Evolutionary conservation across 2,113 vertebrate species (phyloP).

Genomic region (Vulpes ferrilata): DNA sequence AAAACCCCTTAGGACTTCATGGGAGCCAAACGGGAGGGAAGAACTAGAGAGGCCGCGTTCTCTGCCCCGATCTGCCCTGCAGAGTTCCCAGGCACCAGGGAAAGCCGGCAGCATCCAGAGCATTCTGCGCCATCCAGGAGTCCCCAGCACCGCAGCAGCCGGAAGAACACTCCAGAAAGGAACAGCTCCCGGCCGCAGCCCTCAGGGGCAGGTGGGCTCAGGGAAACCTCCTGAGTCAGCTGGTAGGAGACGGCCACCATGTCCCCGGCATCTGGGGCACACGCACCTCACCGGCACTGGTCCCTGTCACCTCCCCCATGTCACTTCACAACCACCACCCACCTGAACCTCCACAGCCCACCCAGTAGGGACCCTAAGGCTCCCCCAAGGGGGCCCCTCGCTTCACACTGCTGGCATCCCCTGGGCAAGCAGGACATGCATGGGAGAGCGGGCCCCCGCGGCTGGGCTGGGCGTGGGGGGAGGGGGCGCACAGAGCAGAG

Average conservation of each 20-base stretch:
- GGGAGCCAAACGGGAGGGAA: background rate
- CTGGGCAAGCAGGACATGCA: no score
- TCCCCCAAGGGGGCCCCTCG: fast-evolving
- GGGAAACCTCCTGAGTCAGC: background rate
- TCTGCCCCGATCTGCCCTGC: background rate
- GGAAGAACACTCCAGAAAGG: background rate
- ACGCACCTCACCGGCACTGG: fast-evolving
- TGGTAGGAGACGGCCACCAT: background rate
- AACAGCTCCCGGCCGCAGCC: background rate
- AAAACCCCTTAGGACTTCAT: background rate
- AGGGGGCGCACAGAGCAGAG: background rate
- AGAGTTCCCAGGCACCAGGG: background rate
- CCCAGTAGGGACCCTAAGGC: fast-evolving
- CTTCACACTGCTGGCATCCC: background rate
- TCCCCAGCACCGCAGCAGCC: fast-evolving
- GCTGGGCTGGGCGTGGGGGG: background rate
- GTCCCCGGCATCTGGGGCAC: background rate
- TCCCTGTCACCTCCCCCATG: background rate
- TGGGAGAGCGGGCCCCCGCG: fast-evolving
- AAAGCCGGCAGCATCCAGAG: background rate
- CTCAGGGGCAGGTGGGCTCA: background rate
- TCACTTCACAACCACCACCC: background rate
- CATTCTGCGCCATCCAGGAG: background rate
- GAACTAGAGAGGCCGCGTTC: background rate
- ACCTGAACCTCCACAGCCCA: background rate